Percentiles rank a stretch among this genome's conserved stretches.
Evolutionary conservation across 2,888 invertebrate species (phyloP).

Genomic region (Agriopis leucophaearia): DNA sequence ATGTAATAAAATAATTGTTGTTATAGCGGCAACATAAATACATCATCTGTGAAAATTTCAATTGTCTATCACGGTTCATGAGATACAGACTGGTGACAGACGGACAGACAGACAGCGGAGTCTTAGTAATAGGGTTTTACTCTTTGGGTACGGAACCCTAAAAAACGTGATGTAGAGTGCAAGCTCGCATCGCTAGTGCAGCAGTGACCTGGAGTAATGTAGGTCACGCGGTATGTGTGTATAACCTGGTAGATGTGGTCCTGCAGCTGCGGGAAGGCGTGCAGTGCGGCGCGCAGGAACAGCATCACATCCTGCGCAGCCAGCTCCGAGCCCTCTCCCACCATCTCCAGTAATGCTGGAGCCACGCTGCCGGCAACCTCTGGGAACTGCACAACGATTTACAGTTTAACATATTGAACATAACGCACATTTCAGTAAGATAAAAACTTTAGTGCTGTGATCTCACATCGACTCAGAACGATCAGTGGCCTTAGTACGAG

Average conservation of each 20-base stretch:
- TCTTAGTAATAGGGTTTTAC: too few species aligned
- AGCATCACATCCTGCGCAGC: conserved; percentile 98
- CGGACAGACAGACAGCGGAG: too few species aligned
- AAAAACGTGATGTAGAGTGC: too few species aligned
- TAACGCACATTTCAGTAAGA: not conserved
- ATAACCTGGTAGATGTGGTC: conserved; percentile 92
- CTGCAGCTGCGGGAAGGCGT: conserved; percentile 94
- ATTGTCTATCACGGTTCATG: too few species aligned
- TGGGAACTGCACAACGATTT: conserved; percentile 88
- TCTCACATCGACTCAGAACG: not conserved
- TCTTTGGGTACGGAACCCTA: too few species aligned
- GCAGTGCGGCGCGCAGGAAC: conserved; percentile 98
- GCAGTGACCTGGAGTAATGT: not conserved
- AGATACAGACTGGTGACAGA: too few species aligned
- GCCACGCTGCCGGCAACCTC: conserved; percentile 97
- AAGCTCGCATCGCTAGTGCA: too few species aligned
- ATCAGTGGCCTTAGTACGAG: too few species aligned
- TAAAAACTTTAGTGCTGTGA: not conserved
- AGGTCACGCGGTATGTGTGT: not conserved
- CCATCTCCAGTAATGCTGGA: conserved; percentile 97
- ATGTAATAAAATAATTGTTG: too few species aligned
- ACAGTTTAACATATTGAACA: not conserved
- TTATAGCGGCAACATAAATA: too few species aligned
- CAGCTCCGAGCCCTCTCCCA: conserved; percentile 94
- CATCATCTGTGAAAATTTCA: too few species aligned